These are phyloP conservation scores for Julus scanicus DNA, from an alignment of 2,888 invertebrate species.

Conservation along the genomic window DNA sequence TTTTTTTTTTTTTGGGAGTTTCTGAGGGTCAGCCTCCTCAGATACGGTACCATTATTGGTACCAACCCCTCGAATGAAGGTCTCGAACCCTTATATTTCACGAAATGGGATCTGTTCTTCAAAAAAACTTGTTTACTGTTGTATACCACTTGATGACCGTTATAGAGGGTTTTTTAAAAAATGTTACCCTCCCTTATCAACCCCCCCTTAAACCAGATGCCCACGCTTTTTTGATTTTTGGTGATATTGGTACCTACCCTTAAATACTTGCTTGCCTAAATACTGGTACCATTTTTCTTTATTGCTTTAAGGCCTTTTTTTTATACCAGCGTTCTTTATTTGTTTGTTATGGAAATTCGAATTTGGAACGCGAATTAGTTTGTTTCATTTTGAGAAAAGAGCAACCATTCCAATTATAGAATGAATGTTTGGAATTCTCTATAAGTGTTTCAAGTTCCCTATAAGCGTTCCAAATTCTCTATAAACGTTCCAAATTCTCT, in stretches of 20 bases:
- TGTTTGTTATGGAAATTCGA: too few species aligned
- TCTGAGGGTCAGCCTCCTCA: neutral
- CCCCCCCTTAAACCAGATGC: too few species aligned
- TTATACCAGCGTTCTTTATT: too few species aligned
- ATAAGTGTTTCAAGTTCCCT: too few species aligned
- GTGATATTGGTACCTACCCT: neutral
- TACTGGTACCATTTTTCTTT: neutral
- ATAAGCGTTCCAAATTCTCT: too few species aligned
- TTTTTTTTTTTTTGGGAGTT: neutral
- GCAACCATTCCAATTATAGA: too few species aligned
- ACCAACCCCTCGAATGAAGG: too few species aligned
- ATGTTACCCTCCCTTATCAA: neutral
- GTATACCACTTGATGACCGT: neutral
- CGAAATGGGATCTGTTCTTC: neutral
- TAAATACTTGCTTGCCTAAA: neutral
- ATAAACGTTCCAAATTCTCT: too few species aligned
- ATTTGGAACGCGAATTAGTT: too few species aligned
- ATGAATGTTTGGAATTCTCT: too few species aligned
- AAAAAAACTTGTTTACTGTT: neutral
- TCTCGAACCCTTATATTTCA: neutral
- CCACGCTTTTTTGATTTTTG: neutral
- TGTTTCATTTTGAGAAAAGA: too few species aligned
- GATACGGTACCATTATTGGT: slow-evolving; percentile 17
- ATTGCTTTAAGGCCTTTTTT: too few species aligned
- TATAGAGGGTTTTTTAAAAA: neutral